phyloP scores from a whole-genome alignment of 2,888 invertebrate species.

The Dryobotodes eremita region DNA sequence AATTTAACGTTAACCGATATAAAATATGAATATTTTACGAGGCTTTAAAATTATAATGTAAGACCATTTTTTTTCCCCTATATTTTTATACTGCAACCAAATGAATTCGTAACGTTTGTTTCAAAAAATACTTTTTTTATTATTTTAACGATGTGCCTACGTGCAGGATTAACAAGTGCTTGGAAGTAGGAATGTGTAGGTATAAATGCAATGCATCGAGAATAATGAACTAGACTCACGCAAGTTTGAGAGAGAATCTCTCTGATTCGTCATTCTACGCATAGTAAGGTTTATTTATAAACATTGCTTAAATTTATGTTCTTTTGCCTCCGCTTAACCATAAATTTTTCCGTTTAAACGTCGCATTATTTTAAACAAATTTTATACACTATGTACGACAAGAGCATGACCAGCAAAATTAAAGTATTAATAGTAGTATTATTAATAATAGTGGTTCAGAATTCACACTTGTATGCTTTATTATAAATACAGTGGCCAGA shows the following conservation, averaged over 20 bases:
- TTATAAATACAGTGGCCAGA: too few relatives aligned
- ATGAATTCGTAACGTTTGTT: constrained; percentile 18
- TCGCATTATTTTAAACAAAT: background rate
- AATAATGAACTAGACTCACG: background rate
- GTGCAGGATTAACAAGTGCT: constrained; percentile 3
- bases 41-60: constrained; percentile 76
- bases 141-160: constrained; percentile 27
- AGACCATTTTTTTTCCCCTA: constrained; percentile 41
- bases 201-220: background rate
- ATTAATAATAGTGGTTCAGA: too few relatives aligned
- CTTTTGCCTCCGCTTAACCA: background rate
- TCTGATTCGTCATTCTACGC: background rate
- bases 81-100: constrained; percentile 35
- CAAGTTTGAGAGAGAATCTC: background rate
- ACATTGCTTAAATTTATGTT: background rate
- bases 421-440: too few relatives aligned
- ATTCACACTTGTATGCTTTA: too few relatives aligned
- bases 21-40: constrained; percentile 78
- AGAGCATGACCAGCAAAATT: too few relatives aligned
- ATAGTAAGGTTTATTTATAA: background rate
- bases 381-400: too few relatives aligned
- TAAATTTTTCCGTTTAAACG: background rate
- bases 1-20: constrained; percentile 68
- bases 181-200: background rate
- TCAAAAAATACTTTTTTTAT: constrained; percentile 17